Evolutionary conservation across 2,797 vertebrate genomes (phyloP), one percentile per base, ranked within the genome.

Genomic region (Eulemur rubriventer): DNA sequence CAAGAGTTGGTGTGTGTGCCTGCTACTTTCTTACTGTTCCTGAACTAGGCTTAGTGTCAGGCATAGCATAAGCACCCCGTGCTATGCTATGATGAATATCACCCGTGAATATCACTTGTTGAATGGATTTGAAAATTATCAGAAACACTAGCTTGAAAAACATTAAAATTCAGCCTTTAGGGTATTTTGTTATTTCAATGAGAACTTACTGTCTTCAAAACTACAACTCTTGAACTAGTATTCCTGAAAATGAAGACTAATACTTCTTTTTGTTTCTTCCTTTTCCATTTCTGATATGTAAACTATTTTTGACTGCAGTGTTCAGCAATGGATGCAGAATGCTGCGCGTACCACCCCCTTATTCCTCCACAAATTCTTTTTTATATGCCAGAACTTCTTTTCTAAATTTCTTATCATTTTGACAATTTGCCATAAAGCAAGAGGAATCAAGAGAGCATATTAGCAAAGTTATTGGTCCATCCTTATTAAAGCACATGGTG

Each of bases 111-210:
- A 43, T 4, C 22, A 24, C 7, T 89, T 18, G 3, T 48, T 43
- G 13, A 72, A 17, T n/a, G 63, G 48, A 93, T 33, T 38, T 59
- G 20, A 86, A 96, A 96, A 85, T 61, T 8, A 91, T 22, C 6
- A 52, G 59, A 70, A 80, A 84, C 6, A 26, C 55, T 52, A 14
- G 43, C 41, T 80, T 55, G 4, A 52, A 92, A 91, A 85, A 48
- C 22, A 78, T 55, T 65, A 52, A 75, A 63, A 93, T 91, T 81
- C 22, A 88, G 20, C 18, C 46, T 61, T 48, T n/a, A 70, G n/a
- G 33, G n/a, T n/a, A 24, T 24, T 90, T 46, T 73, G n/a, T 14
- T 76, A 24, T 63, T 70, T 69, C 8, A 35, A 14, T 20, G 48
- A 76, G 9, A 55, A 16, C 20, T 24, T 17, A 35, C 76, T 91